Evolutionary conservation across 1,140 invertebrate genomes (phyloP), one percentile per base, ranked within the genome.

Genomic region (Papilio aristodemus): DNA sequence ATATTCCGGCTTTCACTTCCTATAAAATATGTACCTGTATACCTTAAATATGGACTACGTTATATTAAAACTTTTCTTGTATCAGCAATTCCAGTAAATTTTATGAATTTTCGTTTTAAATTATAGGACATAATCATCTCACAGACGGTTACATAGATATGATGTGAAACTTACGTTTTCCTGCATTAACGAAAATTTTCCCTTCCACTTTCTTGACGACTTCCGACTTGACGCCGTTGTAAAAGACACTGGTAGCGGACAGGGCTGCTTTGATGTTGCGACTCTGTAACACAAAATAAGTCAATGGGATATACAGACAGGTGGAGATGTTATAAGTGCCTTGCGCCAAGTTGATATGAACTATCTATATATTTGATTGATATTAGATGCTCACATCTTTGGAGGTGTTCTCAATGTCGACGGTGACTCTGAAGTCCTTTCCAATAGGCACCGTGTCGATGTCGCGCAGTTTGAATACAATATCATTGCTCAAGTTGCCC

Each of bases 201-300:
- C 94, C 95, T 46, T 94, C 92, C 1, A 94, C 93, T 83, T 94
- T 94, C 84, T 95, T 96, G 10, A 97, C 92, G 38, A 94, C 79
- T 9, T 94, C 91, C 0, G 94, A 94, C 79, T 93, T 94, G 36
- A 96, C 93, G 32, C 96, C 96, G 19, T 94, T 97, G 79, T 96
- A 97, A 83, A 94, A 96, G n/a, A 96, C 93, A 73, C 94, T 95
- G 6, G 92, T 93, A 0, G 95, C 93, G 8, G 93, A 93, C 32
- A 96, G 76, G 6, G 93, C 92, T 0, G 94, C 93, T 62, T 94
- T 93, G 19, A 97, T 92, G 71, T 90, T 87, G n/a, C 86, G 83
- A 43, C 73, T 75, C 91, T 92, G 69, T 11, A 75, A 71, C 63
- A 71, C 17, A 11, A 27, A 64, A 70, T 17, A 39, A 69, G n/a